Evolutionary conservation across 2,888 invertebrate species (phyloP).

Genomic region (Rhabditoides inermis): DNA sequence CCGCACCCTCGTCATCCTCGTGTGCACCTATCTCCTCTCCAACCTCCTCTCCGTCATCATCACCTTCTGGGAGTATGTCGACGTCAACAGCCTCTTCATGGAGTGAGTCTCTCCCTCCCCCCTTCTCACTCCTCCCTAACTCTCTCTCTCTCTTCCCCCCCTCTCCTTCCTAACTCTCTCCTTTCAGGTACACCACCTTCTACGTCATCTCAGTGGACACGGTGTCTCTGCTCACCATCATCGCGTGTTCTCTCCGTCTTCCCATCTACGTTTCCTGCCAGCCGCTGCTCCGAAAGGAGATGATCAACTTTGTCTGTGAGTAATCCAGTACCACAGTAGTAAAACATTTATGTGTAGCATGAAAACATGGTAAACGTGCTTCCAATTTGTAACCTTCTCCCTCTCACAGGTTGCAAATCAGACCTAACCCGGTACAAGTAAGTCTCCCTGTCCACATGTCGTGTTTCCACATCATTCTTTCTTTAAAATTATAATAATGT

Average conservation of each 20-base stretch:
- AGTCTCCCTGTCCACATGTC: not conserved
- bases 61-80: conserved; percentile 30
- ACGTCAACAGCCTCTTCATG: not conserved
- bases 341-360: not conserved
- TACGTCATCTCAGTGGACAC: conserved; percentile 32
- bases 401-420: not conserved
- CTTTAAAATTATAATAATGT: not conserved
- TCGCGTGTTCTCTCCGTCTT: conserved; percentile 30
- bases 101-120: not conserved
- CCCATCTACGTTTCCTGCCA: conserved; percentile 34
- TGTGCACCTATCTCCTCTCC: conserved; percentile 32
- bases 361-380: not conserved
- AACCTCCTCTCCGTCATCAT: conserved; percentile 25
- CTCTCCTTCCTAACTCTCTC: not conserved
- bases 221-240: conserved; percentile 27
- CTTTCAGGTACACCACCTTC: conserved; percentile 23
- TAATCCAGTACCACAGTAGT: not conserved
- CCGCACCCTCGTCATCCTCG: conserved; percentile 30
- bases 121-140: too few relatives aligned
- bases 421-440: not conserved
- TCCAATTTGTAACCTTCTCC: not conserved
- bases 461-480: not conserved
- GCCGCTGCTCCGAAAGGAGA: conserved; percentile 26
- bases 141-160: not conserved
- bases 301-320: conserved; percentile 22